These are phyloP conservation scores for Heliconius erato DNA, from an alignment of 2,888 invertebrate genomes.

Conservation along the genomic window DNA sequence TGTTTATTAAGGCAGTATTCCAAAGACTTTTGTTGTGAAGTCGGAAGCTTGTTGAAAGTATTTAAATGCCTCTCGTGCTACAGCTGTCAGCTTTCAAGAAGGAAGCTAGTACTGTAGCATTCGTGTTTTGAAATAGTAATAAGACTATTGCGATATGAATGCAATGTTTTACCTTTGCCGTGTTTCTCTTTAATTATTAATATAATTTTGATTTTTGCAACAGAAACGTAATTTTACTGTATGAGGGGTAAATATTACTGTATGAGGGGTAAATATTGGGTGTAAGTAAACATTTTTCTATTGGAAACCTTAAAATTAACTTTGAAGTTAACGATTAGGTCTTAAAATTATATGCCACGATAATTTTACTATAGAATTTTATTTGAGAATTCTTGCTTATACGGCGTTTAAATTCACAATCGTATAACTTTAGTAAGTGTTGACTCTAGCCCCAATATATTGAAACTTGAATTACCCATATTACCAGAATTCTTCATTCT, in stretches of 20 bases:
- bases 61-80: constrained; percentile 13
- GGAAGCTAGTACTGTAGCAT: not conserved
- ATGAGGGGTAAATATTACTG: too few species aligned
- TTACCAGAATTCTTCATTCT: too few species aligned
- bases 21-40: constrained; percentile 7
- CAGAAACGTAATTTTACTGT: not conserved
- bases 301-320: too few species aligned
- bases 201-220: not conserved
- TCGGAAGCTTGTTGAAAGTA: constrained; percentile 19
- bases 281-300: not conserved
- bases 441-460: too few species aligned
- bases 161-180: not conserved
- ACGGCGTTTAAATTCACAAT: too few species aligned
- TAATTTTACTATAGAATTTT: too few species aligned
- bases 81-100: constrained; percentile 33
- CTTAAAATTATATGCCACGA: too few species aligned
- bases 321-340: too few species aligned
- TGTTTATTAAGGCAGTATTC: constrained; percentile 19
- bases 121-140: constrained; percentile 25
- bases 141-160: constrained; percentile 17
- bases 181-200: not conserved
- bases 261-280: too few species aligned
- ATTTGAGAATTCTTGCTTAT: too few species aligned
- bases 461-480: too few species aligned
- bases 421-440: too few species aligned